Evolutionary conservation across 2,797 vertebrate species (phyloP).

Genomic region (Labroides dimidiatus): DNA sequence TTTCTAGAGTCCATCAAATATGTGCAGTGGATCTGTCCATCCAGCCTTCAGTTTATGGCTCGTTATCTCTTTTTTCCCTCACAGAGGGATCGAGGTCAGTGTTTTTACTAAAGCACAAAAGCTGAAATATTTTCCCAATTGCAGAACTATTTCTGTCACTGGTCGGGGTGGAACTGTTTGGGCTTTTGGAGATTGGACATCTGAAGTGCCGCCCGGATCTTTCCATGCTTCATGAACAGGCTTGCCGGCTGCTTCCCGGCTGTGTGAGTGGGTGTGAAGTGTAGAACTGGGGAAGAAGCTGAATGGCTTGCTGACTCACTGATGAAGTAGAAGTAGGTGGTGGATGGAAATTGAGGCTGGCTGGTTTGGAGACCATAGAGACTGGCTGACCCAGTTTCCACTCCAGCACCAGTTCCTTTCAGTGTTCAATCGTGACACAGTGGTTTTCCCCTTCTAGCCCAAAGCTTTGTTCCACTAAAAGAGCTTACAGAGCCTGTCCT

Average conservation of each 20-base stretch:
- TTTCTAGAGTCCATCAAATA: no score
- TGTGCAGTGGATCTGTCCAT: no score
- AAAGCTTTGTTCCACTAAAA: conserved; percentile 64
- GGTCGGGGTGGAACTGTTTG: background rate
- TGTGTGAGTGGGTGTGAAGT: conserved; percentile 55
- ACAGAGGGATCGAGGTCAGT: background rate
- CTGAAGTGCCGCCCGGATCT: conserved; percentile 9
- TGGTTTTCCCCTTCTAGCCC: conserved; percentile 65
- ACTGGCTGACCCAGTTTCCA: conserved; percentile 79
- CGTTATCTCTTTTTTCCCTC: background rate
- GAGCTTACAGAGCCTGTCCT: conserved; percentile 41
- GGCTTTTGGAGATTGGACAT: background rate
- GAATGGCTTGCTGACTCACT: conserved; percentile 73
- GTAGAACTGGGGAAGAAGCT: conserved; percentile 46
- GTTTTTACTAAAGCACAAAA: no score
- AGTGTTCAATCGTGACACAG: conserved; percentile 66
- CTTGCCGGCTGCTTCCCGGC: conserved; percentile 44
- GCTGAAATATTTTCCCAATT: background rate
- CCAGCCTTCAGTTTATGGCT: no score
- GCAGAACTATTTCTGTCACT: background rate
- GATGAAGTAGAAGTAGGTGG: conserved; percentile 69
- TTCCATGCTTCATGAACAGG: conserved; percentile 24
- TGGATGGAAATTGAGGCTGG: conserved; percentile 73
- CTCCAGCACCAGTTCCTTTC: conserved; percentile 70
- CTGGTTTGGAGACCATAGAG: conserved; percentile 73